A percentile compares a stretch with the other conserved stretches of the same genome.
Evolutionary conservation across 2,113 vertebrate genomes (phyloP).

Genomic region (Australoheros scitulus): DNA sequence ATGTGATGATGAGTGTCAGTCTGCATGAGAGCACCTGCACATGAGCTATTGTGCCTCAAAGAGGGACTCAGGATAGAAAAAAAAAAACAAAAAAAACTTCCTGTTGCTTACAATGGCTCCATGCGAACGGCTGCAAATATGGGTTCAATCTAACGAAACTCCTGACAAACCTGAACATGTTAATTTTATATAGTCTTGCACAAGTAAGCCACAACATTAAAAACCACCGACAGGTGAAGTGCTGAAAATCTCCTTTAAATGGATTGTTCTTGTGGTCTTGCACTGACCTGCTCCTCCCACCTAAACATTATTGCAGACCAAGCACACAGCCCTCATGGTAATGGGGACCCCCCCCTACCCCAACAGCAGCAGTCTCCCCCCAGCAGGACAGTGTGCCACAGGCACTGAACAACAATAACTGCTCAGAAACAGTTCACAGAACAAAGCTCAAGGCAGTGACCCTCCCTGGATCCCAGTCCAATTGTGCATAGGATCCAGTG

Average conservation of each 20-base stretch:
- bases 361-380: background rate
- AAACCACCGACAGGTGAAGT: rapidly evolving
- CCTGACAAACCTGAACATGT: background rate
- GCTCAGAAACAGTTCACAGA: rapidly evolving
- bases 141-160: background rate
- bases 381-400: background rate
- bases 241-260: background rate
- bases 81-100: background rate
- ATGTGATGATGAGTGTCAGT: background rate
- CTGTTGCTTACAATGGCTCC: background rate
- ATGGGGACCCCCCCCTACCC: background rate
- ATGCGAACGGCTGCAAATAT: background rate
- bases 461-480: background rate
- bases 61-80: background rate
- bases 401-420: background rate
- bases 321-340: background rate
- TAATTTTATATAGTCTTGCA: background rate
- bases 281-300: background rate
- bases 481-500: background rate
- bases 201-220: background rate
- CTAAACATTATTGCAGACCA: background rate
- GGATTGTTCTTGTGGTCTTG: rapidly evolving
- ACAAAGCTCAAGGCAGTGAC: background rate
- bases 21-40: slow-evolving; percentile 27
- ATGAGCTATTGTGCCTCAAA: background rate